Conservation (phyloP, 2,113 vertebrate species). For the Apistogramma diplotaenia region DNA sequence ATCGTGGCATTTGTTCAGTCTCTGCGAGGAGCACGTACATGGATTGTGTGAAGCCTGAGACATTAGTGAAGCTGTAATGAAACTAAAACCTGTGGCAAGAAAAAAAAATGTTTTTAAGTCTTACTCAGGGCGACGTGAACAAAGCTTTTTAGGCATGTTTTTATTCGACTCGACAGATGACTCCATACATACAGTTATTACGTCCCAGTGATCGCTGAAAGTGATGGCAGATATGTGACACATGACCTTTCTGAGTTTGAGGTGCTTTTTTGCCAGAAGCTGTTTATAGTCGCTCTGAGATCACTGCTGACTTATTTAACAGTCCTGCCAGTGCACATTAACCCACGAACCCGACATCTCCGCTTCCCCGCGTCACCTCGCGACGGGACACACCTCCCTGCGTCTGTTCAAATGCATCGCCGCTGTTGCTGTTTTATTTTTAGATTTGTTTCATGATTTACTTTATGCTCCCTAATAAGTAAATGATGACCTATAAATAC, state of each 20-base stretch:
- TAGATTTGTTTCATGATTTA: too few relatives aligned
- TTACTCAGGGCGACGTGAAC: neutral
- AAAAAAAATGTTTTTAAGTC: neutral
- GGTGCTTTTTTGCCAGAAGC: conserved; percentile 2
- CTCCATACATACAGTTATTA: neutral
- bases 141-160: neutral
- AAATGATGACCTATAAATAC: neutral
- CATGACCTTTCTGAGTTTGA: conserved; percentile 7
- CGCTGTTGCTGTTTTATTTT: too few relatives aligned
- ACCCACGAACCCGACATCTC: neutral
- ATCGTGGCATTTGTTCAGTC: rapidly evolving
- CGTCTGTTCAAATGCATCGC: neutral
- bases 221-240: neutral
- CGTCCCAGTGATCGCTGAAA: neutral
- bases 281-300: conserved; percentile 12
- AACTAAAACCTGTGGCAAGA: neutral
- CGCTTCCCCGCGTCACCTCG: neutral
- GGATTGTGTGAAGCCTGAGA: neutral
- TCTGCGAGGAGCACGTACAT: neutral
- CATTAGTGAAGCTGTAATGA: neutral
- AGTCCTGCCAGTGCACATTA: conserved; percentile 3
- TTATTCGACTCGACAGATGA: neutral
- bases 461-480: neutral
- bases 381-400: neutral
- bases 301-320: conserved; percentile 29